phyloP scores from a whole-genome alignment of 1,140 invertebrate genomes.

The Ceratina australensis region DNA sequence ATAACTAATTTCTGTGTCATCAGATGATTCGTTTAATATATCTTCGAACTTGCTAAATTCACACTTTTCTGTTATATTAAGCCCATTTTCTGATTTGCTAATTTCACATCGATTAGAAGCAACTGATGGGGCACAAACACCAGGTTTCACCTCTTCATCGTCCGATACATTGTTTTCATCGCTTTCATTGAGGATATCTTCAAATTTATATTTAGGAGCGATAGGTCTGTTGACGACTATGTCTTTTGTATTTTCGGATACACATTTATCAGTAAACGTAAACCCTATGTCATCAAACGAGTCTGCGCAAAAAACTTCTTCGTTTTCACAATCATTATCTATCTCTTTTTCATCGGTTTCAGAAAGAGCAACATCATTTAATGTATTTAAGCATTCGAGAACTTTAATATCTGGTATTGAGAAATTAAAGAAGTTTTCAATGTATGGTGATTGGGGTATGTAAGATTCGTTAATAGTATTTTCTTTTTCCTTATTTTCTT shows the following conservation, averaged over 20 bases:
- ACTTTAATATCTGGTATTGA: constrained; percentile 57
- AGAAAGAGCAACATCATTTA: neutral
- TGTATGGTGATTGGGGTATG: constrained; percentile 38
- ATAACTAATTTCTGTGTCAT: constrained; percentile 40
- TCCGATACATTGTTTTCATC: neutral
- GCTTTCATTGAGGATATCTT: constrained; percentile 57
- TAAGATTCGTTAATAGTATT: constrained; percentile 56
- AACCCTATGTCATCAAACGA: no score
- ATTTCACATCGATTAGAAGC: neutral
- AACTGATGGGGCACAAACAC: neutral
- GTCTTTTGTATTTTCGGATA: neutral
- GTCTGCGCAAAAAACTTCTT: constrained; percentile 11
- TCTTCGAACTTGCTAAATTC: constrained; percentile 55
- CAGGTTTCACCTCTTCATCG: neutral
- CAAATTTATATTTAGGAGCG: constrained; percentile 47
- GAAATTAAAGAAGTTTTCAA: constrained; percentile 62
- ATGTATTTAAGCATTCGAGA: constrained; percentile 46
- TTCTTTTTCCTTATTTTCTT: constrained; percentile 27
- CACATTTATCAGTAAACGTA: neutral
- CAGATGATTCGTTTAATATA: constrained; percentile 59
- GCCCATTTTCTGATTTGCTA: neutral
- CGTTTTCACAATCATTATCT: neutral
- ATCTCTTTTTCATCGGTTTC: neutral
- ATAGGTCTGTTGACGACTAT: neutral
- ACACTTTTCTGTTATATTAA: neutral